Evolutionary conservation across 2,113 vertebrate species (phyloP), one percentile per base, ranked within the genome.

Genomic region (Catharus bicknelli): DNA sequence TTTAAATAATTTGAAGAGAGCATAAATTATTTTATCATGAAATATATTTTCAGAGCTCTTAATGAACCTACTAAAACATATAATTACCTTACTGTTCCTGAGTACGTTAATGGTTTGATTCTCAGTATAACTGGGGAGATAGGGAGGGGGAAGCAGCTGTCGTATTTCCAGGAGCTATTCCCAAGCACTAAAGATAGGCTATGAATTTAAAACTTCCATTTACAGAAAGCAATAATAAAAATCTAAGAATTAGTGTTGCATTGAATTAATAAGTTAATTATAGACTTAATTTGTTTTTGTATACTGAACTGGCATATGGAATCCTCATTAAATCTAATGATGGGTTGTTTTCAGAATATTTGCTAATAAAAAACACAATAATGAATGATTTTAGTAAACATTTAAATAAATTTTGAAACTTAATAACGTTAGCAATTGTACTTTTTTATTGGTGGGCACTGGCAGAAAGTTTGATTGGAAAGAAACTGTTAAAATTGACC

Each of bases 21-120:
- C 4, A 81, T 36, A 95, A 86, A 58, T 58, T 81, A 90, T 90
- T 94, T 93, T 78, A 55, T 58, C 11, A 30, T 48, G 82, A 93
- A 90, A 90, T 90, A 72, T 43, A 48, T 83, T 68, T 94, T 27
- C 69, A 38, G 83, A 88, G 75, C 82, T 59, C 34, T 85, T 95
- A 97, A 88, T 92, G 51, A 95, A 92, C 40, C 22, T 53, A 63
- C 55, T 83, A 70, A 94, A 88, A 93, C 34, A 58, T 87, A 47
- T 96, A 94, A 97, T 91, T 91, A 77, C 27, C 66, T 94, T 93
- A 83, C 63, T 86, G 40, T 72, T 93, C 77, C 27, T 73, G 81
- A 92, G 36, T 38, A 86, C 32, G 86, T 90, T 92, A 94, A 83
- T 90, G 32, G 48, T 59, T 93, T 94, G 45, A 81, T 74, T 87